phyloP scores from a whole-genome alignment of 2,888 invertebrate species.

The Tiliacea citrago region DNA sequence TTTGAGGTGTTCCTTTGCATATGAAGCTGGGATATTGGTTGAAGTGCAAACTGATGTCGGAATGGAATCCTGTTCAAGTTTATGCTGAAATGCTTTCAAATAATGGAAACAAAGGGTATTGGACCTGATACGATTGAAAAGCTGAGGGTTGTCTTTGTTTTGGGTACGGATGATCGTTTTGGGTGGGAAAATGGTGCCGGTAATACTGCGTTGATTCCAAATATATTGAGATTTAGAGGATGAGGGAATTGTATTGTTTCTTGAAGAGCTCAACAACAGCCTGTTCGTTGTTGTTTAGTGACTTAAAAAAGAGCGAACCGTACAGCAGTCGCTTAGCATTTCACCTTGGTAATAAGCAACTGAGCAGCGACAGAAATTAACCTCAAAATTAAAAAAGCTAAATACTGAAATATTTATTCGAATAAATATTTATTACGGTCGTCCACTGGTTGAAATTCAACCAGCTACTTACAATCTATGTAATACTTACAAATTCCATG shows the following conservation, averaged over 20 bases:
- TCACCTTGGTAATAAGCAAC: too few species aligned
- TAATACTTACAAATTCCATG: too few species aligned
- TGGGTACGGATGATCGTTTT: conserved; percentile 6
- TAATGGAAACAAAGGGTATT: conserved; percentile 40
- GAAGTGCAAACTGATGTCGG: conserved; percentile 43
- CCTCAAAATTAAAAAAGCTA: too few species aligned
- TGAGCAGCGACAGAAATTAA: too few species aligned
- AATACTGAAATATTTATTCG: too few species aligned
- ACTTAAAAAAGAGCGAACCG: not conserved
- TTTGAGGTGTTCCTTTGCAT: conserved; percentile 32
- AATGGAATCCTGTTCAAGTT: conserved; percentile 43
- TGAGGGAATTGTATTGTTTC: not conserved
- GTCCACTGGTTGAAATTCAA: too few species aligned
- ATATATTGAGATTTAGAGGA: not conserved
- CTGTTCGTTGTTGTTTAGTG: not conserved
- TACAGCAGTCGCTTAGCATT: too few species aligned
- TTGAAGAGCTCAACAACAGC: not conserved
- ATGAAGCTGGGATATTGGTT: conserved; percentile 38
- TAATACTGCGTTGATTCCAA: not conserved
- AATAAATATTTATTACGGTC: too few species aligned
- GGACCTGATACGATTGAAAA: conserved; percentile 8
- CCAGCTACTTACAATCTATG: too few species aligned
- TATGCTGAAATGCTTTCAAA: conserved; percentile 58
- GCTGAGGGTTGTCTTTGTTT: conserved; percentile 5
- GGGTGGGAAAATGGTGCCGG: not conserved